Evolutionary conservation across 2,113 vertebrate species (phyloP).

Genomic region (Paedocypris sp.): DNA sequence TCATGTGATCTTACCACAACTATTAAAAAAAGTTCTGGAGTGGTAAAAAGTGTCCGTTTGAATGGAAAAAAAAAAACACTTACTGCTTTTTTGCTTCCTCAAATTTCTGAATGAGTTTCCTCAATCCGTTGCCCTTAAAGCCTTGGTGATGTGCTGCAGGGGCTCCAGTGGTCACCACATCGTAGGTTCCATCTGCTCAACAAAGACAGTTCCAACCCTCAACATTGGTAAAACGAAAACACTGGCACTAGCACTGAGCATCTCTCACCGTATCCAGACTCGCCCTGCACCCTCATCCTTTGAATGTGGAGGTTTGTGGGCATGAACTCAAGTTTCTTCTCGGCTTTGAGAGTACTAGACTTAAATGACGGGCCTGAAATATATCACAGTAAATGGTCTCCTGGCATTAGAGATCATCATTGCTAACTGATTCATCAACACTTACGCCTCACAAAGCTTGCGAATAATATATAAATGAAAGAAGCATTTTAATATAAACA

Average conservation of each 20-base stretch:
- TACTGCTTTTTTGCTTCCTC: conserved; percentile 94
- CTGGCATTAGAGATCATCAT: no score
- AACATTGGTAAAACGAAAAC: no score
- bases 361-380: conserved; percentile 89
- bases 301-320: conserved; percentile 96
- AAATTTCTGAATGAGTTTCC: conserved; percentile 87
- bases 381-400: background rate
- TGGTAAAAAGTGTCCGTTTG: background rate
- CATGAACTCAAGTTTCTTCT: conserved; percentile 93
- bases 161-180: conserved; percentile 90
- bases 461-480: no score
- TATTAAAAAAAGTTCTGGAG: conserved; percentile 14
- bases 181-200: conserved; percentile 82
- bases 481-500: no score
- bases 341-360: conserved; percentile 91
- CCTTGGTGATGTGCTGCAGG: conserved; percentile 94
- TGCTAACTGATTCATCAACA: no score
- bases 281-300: conserved; percentile 94
- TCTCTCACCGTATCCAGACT: conserved; percentile 77
- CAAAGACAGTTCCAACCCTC: background rate
- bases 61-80: conserved; percentile 40
- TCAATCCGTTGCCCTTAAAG: conserved; percentile 87
- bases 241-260: no score
- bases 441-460: no score
- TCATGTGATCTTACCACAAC: background rate